A percentile compares a stretch with the other conserved stretches of the same genome.
Conservation (phyloP, 2,888 invertebrate genomes). For the Synergus laeviventris region DNA sequence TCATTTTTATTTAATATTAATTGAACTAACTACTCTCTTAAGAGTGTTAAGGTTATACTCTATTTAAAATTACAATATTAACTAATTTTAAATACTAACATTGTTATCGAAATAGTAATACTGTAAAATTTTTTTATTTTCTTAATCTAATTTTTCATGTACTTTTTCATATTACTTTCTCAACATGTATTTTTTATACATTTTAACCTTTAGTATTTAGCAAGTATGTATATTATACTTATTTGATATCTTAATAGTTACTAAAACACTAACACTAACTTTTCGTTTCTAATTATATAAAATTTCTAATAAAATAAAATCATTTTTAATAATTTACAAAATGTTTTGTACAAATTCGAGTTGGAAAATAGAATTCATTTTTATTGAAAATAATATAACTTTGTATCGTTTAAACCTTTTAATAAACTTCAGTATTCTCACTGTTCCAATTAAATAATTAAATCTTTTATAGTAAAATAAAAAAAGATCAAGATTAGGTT, state of each 20-base stretch:
- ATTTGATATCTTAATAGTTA: not conserved
- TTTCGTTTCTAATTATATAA: too few relatives aligned
- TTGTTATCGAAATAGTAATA: slow-evolving; percentile 7
- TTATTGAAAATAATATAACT: not conserved
- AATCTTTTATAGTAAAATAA: not conserved
- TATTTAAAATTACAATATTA: not conserved
- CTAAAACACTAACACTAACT: not conserved
- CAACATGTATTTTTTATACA: not conserved
- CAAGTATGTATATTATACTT: not conserved
- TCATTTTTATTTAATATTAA: too few relatives aligned
- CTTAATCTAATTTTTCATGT: not conserved
- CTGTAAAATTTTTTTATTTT: too few relatives aligned
- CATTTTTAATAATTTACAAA: not conserved
- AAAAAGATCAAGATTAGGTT: not conserved
- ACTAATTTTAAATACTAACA: not conserved
- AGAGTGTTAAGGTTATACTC: not conserved
- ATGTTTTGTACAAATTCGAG: too few relatives aligned
- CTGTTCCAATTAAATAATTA: not conserved
- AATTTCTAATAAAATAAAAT: too few relatives aligned
- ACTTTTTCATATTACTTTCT: not conserved
- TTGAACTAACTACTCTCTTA: too few relatives aligned
- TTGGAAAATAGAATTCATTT: not conserved
- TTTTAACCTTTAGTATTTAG: not conserved
- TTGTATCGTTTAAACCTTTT: not conserved
- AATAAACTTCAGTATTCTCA: too few relatives aligned